phyloP scores from a whole-genome alignment of 2,797 vertebrate genomes.

The Florisuga fusca region DNA sequence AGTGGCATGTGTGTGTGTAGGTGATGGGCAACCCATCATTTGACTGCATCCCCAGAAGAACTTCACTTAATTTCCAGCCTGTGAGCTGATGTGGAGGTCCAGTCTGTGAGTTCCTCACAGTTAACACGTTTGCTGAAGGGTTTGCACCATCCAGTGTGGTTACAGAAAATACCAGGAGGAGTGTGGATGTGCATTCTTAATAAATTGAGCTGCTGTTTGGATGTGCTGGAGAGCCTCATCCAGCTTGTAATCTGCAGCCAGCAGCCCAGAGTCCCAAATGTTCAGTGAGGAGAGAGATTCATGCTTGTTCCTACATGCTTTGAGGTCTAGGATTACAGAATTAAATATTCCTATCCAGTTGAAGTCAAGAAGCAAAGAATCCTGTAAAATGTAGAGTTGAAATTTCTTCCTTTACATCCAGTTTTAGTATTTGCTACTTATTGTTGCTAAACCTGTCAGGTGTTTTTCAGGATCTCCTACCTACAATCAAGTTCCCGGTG shows the following conservation, averaged over 20 bases:
- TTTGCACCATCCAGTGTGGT: neutral
- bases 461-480: neutral
- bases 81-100: neutral
- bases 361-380: neutral
- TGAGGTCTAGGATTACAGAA: neutral
- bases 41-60: neutral
- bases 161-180: neutral
- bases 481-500: accelerated
- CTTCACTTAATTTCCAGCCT: neutral
- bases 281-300: neutral
- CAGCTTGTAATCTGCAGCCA: accelerated
- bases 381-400: neutral
- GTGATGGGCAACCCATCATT: neutral
- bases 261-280: neutral
- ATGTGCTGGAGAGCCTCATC: neutral
- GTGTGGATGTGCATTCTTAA: neutral
- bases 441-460: neutral
- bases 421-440: neutral
- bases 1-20: accelerated
- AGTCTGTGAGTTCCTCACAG: neutral
- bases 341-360: neutral
- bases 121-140: neutral
- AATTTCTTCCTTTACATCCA: neutral
- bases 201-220: neutral
- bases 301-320: accelerated